Percentiles rank a stretch among this genome's conserved stretches.
phyloP scores from a whole-genome alignment of 1,140 invertebrate species.

The Stratiolaelaps scimitus region DNA sequence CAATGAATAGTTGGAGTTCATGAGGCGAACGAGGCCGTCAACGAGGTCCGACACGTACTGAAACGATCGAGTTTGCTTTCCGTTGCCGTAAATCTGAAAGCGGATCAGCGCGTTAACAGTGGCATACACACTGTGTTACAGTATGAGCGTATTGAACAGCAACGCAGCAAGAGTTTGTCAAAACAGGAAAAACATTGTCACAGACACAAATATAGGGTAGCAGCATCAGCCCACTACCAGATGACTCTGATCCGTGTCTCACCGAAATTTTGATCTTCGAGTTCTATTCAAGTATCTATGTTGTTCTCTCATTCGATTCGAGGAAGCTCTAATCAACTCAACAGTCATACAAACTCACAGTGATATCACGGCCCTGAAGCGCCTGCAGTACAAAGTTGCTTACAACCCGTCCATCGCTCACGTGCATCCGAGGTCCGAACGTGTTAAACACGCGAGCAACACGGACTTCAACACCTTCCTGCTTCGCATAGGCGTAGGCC shows the following conservation, averaged over 20 bases:
- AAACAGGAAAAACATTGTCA: slow-evolving; percentile 29
- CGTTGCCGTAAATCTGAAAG: slow-evolving; percentile 76
- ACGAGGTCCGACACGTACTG: slow-evolving; percentile 96
- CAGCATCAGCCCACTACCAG: too few species aligned
- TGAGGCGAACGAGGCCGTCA: slow-evolving; percentile 78
- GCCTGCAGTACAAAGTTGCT: slow-evolving; percentile 98
- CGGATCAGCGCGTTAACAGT: slow-evolving; percentile 29
- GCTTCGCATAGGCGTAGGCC: slow-evolving; percentile 90
- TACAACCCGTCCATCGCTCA: slow-evolving; percentile 95
- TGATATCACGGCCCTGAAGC: slow-evolving; percentile 83
- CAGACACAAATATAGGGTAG: not conserved
- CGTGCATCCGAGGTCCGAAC: slow-evolving; percentile 98
- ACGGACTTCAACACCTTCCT: slow-evolving; percentile 83
- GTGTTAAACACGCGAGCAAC: slow-evolving; percentile 99
- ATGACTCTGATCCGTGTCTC: too few species aligned
- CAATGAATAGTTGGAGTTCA: slow-evolving; percentile 82
- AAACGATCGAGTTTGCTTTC: slow-evolving; percentile 91
- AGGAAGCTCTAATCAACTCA: too few species aligned
- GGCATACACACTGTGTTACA: slow-evolving; percentile 28
- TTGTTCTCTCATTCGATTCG: too few species aligned
- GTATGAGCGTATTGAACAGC: slow-evolving; percentile 25
- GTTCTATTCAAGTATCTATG: too few species aligned
- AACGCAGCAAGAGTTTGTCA: not conserved
- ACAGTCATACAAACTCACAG: slow-evolving; percentile 47
- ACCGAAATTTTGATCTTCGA: too few species aligned